Conservation (phyloP, 37 sponge, comb jelly and placozoan species). For the Corticium candelabrum region DNA sequence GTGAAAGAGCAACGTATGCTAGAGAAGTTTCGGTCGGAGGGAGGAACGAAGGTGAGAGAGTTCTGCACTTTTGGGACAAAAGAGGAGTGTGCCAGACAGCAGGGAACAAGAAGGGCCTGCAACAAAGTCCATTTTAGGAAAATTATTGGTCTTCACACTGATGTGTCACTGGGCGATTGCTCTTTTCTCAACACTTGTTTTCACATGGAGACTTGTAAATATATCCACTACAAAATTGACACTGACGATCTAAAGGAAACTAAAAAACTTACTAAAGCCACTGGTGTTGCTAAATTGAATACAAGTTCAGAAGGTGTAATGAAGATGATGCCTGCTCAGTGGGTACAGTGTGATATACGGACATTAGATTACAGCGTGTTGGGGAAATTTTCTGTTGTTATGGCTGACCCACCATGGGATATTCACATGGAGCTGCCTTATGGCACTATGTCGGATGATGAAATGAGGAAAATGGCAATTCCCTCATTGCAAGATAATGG, state of each 20-base stretch:
- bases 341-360: constrained; percentile 82
- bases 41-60: constrained; percentile 66
- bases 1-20: constrained; percentile 56
- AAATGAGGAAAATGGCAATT: constrained; percentile 82
- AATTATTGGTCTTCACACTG: constrained; percentile 82
- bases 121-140: constrained; percentile 78
- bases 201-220: constrained; percentile 94
- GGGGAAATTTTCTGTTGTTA: constrained; percentile 87
- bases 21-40: constrained; percentile 70
- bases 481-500: constrained; percentile 87
- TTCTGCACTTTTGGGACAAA: constrained; percentile 80
- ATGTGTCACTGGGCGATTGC: constrained; percentile 85
- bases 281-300: not conserved
- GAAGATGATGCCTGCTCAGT: constrained; percentile 69
- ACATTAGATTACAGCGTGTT: constrained; percentile 49
- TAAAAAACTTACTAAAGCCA: constrained; percentile 8
- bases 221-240: constrained; percentile 90
- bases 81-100: constrained; percentile 67
- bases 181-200: constrained; percentile 98
- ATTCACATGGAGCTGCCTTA: constrained; percentile 99
- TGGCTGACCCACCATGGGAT: constrained; percentile 99
- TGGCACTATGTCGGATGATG: constrained; percentile 96
- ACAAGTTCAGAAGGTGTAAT: constrained; percentile 3
- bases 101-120: constrained; percentile 51
- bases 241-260: constrained; percentile 13